These are phyloP conservation scores for Mythimna loreyi DNA, from an alignment of 2,888 invertebrate species.

Conservation along the genomic window DNA sequence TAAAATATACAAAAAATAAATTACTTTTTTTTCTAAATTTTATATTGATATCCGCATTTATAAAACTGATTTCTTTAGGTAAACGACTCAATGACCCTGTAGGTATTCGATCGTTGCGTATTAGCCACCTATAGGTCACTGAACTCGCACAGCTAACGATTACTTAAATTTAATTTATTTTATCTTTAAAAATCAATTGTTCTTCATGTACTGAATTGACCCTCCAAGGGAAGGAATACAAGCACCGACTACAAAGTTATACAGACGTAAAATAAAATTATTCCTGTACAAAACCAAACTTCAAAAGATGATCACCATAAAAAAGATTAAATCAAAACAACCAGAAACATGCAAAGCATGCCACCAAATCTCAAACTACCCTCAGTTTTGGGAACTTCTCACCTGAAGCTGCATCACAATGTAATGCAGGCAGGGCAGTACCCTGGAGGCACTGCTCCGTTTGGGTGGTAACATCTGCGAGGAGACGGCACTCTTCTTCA, in stretches of 20 bases:
- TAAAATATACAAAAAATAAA: too few species aligned
- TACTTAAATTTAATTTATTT: too few species aligned
- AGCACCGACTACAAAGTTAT: constrained; percentile 8
- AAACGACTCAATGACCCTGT: too few species aligned
- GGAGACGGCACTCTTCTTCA: constrained; percentile 86
- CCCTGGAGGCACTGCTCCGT: constrained; percentile 82
- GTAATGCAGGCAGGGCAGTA: constrained; percentile 87
- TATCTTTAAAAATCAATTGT: too few species aligned
- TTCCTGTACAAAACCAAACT: not conserved
- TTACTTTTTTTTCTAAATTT: too few species aligned
- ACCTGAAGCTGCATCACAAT: constrained; percentile 88
- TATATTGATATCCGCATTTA: too few species aligned
- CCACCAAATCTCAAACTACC: constrained; percentile 64
- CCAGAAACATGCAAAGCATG: constrained; percentile 48
- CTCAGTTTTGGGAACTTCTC: constrained; percentile 86
- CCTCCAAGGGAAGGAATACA: too few species aligned
- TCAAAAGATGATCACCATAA: not conserved
- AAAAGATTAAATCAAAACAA: not conserved
- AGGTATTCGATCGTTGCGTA: too few species aligned
- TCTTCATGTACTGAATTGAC: too few species aligned
- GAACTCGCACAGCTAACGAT: too few species aligned
- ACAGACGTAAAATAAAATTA: not conserved
- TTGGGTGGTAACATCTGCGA: constrained; percentile 88
- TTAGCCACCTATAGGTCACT: too few species aligned
- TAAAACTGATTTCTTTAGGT: too few species aligned